Base-by-base conservation (phyloP, 2,113 vertebrate genomes). In the Ivindomyrus marchei region DNA sequence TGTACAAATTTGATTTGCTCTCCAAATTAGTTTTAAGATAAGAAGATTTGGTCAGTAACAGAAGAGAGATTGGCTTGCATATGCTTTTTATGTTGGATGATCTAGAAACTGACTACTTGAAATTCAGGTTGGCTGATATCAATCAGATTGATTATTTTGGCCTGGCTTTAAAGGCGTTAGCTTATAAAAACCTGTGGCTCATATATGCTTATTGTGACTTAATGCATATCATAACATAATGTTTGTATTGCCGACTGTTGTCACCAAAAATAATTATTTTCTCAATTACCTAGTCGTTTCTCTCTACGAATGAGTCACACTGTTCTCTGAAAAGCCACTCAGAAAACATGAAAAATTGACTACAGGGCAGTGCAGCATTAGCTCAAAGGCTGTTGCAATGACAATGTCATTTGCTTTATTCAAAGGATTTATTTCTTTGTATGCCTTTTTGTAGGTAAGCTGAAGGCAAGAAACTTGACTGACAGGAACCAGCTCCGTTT, bases 371-470 rank as follows among this genome's bases (percentile, higher is more conserved):
- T 42, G 31, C 74, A 6, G 74, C 36, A 42, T 80, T 42, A 80
- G 31, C 74, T 42, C 74, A 80, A 42, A 80, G 74, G 83, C 19
- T 85, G 83, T 47, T 47, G 24, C 45, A 85, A 85, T 85, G 45
- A 85, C 83, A 85, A 47, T 46, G 83, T 47, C 45, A 47, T 85
- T 47, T 24, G 3, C 39, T 85, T 85, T 91, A 92, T 49, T 91
- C 53, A 91, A 39, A 89, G 92, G 89, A 83, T 2, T 45, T 58
- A 0, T 87, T 88, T 91, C 39, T 88, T 91, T 36, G 39, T 85
- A 36, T n/a, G 90, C 92, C 93, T 91, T 95, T 92, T 94, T 90
- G 77, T 92, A 95, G 94, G 92, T 93, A 88, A 95, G 92, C 93
- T 95, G 93, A 96, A 88, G 45, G 89, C 90, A 89, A 85, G 27